Percentiles rank a stretch among this genome's conserved stretches.
Evolutionary conservation across 2,113 vertebrate genomes (phyloP).

Genomic region (Pyrgilauda ruficollis): DNA sequence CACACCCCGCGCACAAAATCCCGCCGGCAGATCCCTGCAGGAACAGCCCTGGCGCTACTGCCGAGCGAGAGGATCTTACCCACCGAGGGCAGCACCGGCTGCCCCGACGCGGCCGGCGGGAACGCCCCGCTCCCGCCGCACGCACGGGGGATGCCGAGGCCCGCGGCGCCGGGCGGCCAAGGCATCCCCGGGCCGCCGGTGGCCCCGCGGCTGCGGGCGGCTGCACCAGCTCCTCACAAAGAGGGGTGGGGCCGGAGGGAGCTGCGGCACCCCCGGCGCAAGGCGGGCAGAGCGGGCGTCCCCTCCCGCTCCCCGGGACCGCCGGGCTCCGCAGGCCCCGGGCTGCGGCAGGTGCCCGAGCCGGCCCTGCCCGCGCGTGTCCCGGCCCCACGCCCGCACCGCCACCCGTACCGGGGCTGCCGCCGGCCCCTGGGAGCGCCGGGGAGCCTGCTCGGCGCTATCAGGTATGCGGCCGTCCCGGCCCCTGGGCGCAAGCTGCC

Average conservation of each 20-base stretch:
- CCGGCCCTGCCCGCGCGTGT: neutral
- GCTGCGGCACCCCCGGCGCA: neutral
- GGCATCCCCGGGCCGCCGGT: neutral
- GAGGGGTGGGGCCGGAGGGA: neutral
- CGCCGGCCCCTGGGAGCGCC: too few relatives aligned
- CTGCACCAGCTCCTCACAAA: neutral
- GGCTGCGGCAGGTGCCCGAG: neutral
- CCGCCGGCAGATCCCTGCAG: neutral
- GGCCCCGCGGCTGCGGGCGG: neutral
- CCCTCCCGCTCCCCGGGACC: neutral
- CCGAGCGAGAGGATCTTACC: neutral
- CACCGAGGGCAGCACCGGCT: neutral
- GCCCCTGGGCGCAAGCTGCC: too few relatives aligned
- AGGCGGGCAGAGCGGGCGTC: neutral
- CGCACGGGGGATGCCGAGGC: neutral
- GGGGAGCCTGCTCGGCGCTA: too few relatives aligned
- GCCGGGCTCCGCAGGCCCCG: neutral
- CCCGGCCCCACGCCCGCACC: neutral
- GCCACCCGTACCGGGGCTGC: neutral
- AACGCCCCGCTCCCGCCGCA: neutral
- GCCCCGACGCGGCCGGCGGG: neutral
- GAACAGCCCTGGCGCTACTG: neutral
- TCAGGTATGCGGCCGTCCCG: neutral
- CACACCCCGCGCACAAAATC: neutral
- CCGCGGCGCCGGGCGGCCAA: neutral